Conservation (phyloP, 2,797 vertebrate genomes). For the Otus scops region DNA sequence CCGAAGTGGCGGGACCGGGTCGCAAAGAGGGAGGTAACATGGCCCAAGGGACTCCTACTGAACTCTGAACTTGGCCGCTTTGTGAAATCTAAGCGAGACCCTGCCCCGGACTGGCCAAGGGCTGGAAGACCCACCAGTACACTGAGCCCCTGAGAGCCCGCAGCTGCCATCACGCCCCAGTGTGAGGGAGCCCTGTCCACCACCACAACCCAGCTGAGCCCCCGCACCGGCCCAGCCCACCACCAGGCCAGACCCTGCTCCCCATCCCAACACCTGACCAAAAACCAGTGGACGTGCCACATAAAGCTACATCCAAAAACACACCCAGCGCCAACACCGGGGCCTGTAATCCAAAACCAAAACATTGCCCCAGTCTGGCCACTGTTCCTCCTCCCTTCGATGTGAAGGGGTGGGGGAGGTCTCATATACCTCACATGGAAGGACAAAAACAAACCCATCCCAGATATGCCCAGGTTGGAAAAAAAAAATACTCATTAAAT, state of each 20-base stretch:
- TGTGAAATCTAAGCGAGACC: neutral
- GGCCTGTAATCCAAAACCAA: constrained; percentile 13
- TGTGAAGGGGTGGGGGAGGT: constrained; percentile 1
- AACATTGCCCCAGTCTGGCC: neutral
- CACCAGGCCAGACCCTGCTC: neutral
- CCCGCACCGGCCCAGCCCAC: no score
- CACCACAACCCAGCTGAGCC: no score
- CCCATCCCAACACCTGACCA: neutral
- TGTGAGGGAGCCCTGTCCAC: neutral
- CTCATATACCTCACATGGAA: constrained; percentile 60
- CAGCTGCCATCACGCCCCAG: neutral
- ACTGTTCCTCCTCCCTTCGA: neutral
- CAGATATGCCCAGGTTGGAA: constrained; percentile 69
- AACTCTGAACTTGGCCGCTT: neutral
- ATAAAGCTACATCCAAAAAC: neutral
- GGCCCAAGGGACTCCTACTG: neutral
- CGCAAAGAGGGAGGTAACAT: neutral
- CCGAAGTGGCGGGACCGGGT: neutral
- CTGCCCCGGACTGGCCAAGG: neutral
- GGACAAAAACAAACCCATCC: constrained; percentile 75
- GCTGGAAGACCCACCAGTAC: neutral
- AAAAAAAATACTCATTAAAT: constrained; percentile 77
- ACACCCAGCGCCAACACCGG: neutral
- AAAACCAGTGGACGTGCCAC: neutral
- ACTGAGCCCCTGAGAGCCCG: fast-evolving